Evolutionary conservation across 2,797 vertebrate species (phyloP).

Genomic region (Xyrichtys novacula): DNA sequence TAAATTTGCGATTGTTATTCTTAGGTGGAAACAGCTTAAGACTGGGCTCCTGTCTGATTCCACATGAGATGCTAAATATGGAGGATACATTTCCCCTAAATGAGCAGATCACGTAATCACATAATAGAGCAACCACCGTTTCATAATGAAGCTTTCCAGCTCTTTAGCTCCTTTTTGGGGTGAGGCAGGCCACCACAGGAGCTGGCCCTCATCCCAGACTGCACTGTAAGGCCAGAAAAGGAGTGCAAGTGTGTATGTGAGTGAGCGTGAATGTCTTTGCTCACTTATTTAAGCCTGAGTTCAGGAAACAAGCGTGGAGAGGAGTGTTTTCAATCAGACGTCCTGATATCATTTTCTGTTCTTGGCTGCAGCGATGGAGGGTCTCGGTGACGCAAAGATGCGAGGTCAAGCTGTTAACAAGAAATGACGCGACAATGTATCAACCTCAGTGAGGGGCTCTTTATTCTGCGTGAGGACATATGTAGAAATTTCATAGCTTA

Average conservation of each 20-base stretch:
- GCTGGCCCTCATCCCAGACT: conserved; percentile 72
- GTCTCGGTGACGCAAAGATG: conserved; percentile 8
- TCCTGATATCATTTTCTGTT: conserved; percentile 53
- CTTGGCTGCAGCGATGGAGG: conserved; percentile 10
- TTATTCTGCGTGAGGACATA: conserved; percentile 30
- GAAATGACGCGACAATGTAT: conserved; percentile 37
- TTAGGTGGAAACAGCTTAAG: conserved; percentile 28
- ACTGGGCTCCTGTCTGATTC: background rate
- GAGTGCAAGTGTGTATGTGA: conserved; percentile 17
- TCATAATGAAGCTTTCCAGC: conserved; percentile 51
- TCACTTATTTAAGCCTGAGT: conserved; percentile 24
- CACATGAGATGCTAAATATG: conserved; percentile 1
- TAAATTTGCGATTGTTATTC: conserved; percentile 6
- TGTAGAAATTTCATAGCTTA: conserved; percentile 51
- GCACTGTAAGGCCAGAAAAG: conserved; percentile 43
- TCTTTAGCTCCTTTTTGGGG: conserved; percentile 48
- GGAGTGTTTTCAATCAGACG: conserved; percentile 68
- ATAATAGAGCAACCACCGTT: conserved; percentile 31
- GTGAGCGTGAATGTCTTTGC: conserved; percentile 20
- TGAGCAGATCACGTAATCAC: conserved; percentile 30
- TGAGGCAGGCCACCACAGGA: conserved; percentile 59
- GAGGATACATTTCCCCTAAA: conserved; percentile 33
- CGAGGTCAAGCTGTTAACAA: conserved; percentile 41
- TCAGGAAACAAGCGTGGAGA: conserved; percentile 30
- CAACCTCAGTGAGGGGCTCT: conserved; percentile 14